These are phyloP conservation scores for Diachasma alloeum DNA, from an alignment of 1,140 invertebrate genomes.

Conservation along the genomic window DNA sequence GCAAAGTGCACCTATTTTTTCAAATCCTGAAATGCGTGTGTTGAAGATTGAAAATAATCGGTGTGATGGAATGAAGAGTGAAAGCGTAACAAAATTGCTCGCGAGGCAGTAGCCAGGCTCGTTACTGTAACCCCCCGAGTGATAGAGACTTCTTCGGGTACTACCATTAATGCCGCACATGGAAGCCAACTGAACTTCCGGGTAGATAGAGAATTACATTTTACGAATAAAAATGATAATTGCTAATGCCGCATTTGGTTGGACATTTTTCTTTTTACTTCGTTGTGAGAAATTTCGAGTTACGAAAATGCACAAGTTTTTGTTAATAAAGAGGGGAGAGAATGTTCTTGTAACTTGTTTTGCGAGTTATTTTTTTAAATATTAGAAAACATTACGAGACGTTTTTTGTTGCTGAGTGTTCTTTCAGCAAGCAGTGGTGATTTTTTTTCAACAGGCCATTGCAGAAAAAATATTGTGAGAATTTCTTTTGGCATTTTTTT, in stretches of 20 bases:
- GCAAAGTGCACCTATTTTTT: neutral
- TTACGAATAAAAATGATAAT: neutral
- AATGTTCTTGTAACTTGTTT: neutral
- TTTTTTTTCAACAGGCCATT: neutral
- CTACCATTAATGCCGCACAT: neutral
- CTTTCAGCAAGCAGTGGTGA: too few relatives aligned
- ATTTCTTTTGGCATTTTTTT: too few relatives aligned
- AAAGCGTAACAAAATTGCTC: slow-evolving; percentile 25
- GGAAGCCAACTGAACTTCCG: slow-evolving; percentile 13
- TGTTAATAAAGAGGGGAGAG: neutral
- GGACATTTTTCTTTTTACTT: neutral
- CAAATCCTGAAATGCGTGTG: neutral
- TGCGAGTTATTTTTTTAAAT: too few relatives aligned
- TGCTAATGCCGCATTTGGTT: neutral
- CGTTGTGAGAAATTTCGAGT: neutral
- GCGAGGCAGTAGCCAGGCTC: neutral
- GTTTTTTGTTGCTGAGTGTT: too few relatives aligned
- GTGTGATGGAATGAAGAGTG: slow-evolving; percentile 11
- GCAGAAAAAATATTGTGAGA: too few relatives aligned
- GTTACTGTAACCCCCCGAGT: slow-evolving; percentile 7
- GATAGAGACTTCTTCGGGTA: slow-evolving; percentile 18
- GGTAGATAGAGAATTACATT: slow-evolving; percentile 4
- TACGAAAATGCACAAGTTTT: neutral
- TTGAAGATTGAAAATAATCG: neutral
- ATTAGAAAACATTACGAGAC: too few relatives aligned